Percentiles rank a stretch among this genome's conserved stretches.
Conservation (phyloP, 2,888 invertebrate species). For the Acronicta leporina region DNA sequence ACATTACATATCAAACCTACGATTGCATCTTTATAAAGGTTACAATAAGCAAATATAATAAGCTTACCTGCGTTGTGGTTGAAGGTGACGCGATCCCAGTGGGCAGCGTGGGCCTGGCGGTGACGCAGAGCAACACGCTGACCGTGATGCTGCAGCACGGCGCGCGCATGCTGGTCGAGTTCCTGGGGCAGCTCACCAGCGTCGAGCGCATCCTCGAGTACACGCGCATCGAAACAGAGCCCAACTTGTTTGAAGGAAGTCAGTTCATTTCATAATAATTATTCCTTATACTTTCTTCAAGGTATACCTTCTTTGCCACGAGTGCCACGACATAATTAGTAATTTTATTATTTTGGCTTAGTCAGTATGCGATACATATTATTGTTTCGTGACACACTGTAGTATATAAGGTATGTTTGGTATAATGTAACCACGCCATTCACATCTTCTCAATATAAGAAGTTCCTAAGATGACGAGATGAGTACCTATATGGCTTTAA, state of each 20-base stretch:
- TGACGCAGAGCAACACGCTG: conserved; percentile 90
- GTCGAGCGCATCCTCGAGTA: conserved; percentile 96
- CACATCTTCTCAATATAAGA: no score
- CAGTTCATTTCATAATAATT: conserved; percentile 53
- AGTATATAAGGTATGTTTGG: no score
- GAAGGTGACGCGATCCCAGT: conserved; percentile 79
- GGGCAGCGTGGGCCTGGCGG: conserved; percentile 91
- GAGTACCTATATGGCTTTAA: no score
- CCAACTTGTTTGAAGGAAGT: conserved; percentile 86
- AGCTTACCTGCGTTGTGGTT: conserved; percentile 10
- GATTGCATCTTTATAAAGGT: no score
- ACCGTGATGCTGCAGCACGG: conserved; percentile 93
- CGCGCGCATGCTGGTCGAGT: conserved; percentile 95
- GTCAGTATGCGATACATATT: no score
- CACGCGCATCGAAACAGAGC: conserved; percentile 90
- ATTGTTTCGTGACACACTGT: no score
- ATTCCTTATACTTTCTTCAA: background rate
- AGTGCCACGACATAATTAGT: no score
- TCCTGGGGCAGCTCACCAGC: conserved; percentile 93
- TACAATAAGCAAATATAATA: background rate
- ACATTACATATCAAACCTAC: no score
- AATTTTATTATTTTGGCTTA: no score
- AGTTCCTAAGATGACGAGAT: no score
- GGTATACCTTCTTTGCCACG: no score
- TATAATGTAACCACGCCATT: no score